These are phyloP conservation scores for Dendrophyllia cribrosa DNA, from an alignment of 64 coral and sea anemone genomes.

Conservation along the genomic window DNA sequence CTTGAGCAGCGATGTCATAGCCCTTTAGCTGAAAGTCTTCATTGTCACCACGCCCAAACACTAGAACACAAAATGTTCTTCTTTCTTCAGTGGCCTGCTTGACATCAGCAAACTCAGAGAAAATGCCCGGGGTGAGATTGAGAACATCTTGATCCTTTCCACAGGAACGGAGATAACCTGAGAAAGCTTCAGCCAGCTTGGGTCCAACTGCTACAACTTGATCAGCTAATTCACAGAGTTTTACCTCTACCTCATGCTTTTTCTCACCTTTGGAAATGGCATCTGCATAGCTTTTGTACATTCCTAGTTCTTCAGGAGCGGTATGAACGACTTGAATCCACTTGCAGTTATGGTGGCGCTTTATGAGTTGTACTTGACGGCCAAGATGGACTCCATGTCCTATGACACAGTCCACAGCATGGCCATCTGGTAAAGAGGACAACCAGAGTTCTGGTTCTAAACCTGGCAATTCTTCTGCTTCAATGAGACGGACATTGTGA, in stretches of 20 bases:
- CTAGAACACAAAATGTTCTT: background rate
- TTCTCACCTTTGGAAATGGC: background rate
- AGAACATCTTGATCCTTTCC: background rate
- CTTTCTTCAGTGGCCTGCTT: background rate
- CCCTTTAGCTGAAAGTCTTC: constrained; percentile 25
- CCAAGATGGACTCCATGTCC: constrained; percentile 12
- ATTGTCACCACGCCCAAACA: constrained; percentile 20
- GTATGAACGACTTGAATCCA: constrained; percentile 21
- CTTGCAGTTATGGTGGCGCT: background rate
- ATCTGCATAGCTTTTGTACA: background rate
- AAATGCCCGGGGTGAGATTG: background rate
- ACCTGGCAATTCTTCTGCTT: background rate
- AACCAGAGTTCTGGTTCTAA: background rate
- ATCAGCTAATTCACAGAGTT: background rate
- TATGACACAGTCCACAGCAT: background rate
- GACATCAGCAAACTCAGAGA: constrained; percentile 4
- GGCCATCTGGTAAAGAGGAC: background rate
- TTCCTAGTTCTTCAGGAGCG: background rate
- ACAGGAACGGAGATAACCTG: background rate
- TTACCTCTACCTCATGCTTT: background rate
- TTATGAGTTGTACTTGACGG: background rate
- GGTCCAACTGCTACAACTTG: constrained; percentile 23
- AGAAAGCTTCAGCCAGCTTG: constrained; percentile 10
- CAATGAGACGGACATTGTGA: background rate
- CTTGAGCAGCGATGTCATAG: background rate